Conservation (phyloP, 2,888 invertebrate genomes). For the Drosophila mettleri region DNA sequence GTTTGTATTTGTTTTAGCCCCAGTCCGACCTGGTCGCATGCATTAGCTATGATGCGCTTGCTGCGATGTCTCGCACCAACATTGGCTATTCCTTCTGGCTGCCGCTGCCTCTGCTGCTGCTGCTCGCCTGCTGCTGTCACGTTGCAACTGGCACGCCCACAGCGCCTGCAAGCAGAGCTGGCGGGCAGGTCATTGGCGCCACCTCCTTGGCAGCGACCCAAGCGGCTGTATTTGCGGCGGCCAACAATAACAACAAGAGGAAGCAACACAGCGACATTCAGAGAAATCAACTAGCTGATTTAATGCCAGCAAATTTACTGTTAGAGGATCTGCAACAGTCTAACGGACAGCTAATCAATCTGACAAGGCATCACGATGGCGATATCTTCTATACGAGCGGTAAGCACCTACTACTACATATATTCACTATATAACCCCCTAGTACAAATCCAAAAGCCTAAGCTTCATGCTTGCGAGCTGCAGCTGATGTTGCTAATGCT, state of each 20-base stretch:
- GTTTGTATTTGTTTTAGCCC: slow-evolving; percentile 16
- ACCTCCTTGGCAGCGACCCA: slow-evolving; percentile 67
- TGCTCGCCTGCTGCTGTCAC: slow-evolving; percentile 36
- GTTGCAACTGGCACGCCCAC: slow-evolving; percentile 49
- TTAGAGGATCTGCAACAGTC: slow-evolving; percentile 81
- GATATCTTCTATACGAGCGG: slow-evolving; percentile 84
- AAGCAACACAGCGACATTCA: slow-evolving; percentile 35
- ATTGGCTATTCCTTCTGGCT: slow-evolving; percentile 51
- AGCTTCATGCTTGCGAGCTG: slow-evolving; percentile 2
- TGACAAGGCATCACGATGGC: slow-evolving; percentile 85
- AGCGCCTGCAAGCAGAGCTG: slow-evolving; percentile 29
- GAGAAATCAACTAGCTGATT: slow-evolving; percentile 53
- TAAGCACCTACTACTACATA: slow-evolving; percentile 72
- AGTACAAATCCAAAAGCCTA: slow-evolving; percentile 13
- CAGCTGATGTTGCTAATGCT: slow-evolving; percentile 16
- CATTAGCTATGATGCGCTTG: slow-evolving; percentile 71
- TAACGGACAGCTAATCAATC: slow-evolving; percentile 82
- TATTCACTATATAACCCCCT: slow-evolving; percentile 9
- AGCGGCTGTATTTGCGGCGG: slow-evolving; percentile 54
- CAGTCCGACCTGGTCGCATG: slow-evolving; percentile 37
- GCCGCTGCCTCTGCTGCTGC: slow-evolving; percentile 42
- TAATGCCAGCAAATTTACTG: slow-evolving; percentile 78
- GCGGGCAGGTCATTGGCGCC: slow-evolving; percentile 60
- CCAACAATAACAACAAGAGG: slow-evolving; percentile 13
- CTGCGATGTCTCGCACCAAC: slow-evolving; percentile 69